Conservation (phyloP, 2,888 invertebrate genomes). For the Drosophila paranaensis region DNA sequence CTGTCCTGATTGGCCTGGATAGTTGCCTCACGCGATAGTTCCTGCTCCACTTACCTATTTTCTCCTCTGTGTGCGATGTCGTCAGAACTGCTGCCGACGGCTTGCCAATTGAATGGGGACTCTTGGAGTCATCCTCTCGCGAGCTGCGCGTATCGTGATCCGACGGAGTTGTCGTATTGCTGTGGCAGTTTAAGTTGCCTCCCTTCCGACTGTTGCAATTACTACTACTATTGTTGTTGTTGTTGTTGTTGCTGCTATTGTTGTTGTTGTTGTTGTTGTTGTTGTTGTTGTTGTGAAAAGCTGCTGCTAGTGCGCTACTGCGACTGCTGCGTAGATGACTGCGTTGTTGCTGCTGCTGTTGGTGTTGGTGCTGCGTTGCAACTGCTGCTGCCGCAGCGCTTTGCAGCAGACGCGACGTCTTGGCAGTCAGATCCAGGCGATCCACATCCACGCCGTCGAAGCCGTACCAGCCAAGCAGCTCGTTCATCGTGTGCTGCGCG, state of each 20-base stretch:
- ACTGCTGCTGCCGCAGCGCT: constrained; percentile 75
- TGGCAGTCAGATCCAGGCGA: constrained; percentile 85
- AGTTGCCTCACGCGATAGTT: neutral
- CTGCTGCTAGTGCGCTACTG: constrained; percentile 50
- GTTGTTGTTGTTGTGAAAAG: constrained; percentile 56
- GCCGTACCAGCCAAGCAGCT: constrained; percentile 96
- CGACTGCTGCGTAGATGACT: constrained; percentile 71
- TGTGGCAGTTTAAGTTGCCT: constrained; percentile 57
- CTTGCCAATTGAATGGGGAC: constrained; percentile 83
- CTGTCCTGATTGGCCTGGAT: too few species aligned
- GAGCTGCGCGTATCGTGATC: constrained; percentile 84
- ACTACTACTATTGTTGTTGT: constrained; percentile 25
- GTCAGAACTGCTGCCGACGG: constrained; percentile 37
- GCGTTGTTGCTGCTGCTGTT: constrained; percentile 52
- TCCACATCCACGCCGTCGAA: constrained; percentile 91
- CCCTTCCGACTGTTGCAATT: constrained; percentile 48
- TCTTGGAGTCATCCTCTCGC: constrained; percentile 84
- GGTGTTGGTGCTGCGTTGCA: constrained; percentile 67
- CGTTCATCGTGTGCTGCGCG: constrained; percentile 96
- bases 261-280: constrained; percentile 60
- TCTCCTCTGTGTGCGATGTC: constrained; percentile 72
- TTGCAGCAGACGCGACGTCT: constrained; percentile 81
- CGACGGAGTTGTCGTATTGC: constrained; percentile 80
- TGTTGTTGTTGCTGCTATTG: constrained; percentile 56
- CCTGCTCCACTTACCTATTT: constrained; percentile 77